These are phyloP conservation scores for Cloeon dipterum DNA, from an alignment of 2,888 invertebrate species.

Conservation along the genomic window DNA sequence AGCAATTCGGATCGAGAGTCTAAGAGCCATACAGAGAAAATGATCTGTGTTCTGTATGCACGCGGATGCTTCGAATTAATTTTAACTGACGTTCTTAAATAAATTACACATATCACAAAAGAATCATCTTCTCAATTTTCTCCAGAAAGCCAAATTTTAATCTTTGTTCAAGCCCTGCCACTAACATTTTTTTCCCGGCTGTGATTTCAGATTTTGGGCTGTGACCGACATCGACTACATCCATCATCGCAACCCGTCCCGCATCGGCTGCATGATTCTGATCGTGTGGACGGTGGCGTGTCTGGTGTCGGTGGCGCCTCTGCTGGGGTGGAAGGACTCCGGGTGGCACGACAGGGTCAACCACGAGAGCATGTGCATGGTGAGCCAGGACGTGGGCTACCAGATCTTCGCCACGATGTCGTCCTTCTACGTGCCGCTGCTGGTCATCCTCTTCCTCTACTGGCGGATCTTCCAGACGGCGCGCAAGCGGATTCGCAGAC, in stretches of 20 bases:
- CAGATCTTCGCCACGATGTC: conserved; percentile 79
- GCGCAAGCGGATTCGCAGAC: conserved; percentile 53
- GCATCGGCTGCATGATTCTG: conserved; percentile 59
- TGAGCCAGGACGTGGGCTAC: conserved; percentile 56
- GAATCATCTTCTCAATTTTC: too few relatives aligned
- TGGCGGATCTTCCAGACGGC: conserved; percentile 82
- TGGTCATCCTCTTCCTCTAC: conserved; percentile 71
- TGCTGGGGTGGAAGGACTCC: conserved; percentile 62
- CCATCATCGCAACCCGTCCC: conserved; percentile 50
- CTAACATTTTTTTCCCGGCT: too few relatives aligned
- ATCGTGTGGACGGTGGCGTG: conserved; percentile 67
- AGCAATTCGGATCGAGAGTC: too few relatives aligned
- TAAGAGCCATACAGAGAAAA: too few relatives aligned
- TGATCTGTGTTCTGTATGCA: too few relatives aligned
- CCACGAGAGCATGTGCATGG: conserved; percentile 39
- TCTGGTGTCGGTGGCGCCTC: conserved; percentile 66
- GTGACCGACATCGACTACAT: conserved; percentile 81
- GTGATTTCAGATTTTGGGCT: conserved; percentile 51
- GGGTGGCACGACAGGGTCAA: conserved; percentile 31
- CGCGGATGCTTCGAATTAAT: too few relatives aligned
- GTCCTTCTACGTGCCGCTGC: conserved; percentile 74
- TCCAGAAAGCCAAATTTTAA: too few relatives aligned
- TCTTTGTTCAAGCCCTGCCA: too few relatives aligned
- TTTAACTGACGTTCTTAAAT: too few relatives aligned
- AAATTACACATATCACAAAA: too few relatives aligned